These are phyloP conservation scores for Leuciscus idus DNA, from an alignment of 2,113 vertebrate genomes.

Conservation along the genomic window DNA sequence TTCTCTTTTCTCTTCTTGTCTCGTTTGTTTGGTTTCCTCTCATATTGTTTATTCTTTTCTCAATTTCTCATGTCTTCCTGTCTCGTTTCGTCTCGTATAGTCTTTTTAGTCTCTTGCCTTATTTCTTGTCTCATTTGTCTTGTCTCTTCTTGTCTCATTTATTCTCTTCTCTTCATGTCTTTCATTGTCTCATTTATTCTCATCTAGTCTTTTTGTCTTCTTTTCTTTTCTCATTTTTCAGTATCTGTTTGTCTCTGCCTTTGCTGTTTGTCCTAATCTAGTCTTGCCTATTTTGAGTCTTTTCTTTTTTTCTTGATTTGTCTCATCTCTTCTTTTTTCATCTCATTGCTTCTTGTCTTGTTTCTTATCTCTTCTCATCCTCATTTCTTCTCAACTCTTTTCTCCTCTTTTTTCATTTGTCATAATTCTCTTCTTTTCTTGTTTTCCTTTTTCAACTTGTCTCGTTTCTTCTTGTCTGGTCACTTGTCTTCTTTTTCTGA, in stretches of 20 bases:
- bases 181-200: not conserved
- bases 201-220: not conserved
- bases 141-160: not conserved
- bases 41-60: not conserved
- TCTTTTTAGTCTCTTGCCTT: not conserved
- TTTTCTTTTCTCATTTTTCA: not conserved
- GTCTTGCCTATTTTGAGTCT: not conserved
- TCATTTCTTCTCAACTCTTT: not conserved
- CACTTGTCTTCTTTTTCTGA: no score
- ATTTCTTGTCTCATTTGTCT: not conserved
- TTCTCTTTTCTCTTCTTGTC: not conserved
- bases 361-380: not conserved
- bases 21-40: not conserved
- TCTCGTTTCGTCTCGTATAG: not conserved
- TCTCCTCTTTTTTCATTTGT: not conserved
- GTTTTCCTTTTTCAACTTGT: not conserved
- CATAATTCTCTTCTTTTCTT: not conserved
- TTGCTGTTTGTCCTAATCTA: not conserved
- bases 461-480: not conserved
- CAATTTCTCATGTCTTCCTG: not conserved
- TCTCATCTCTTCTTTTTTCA: not conserved
- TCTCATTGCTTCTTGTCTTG: not conserved
- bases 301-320: not conserved
- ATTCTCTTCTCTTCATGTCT: not conserved
- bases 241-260: not conserved